Evolutionary conservation across 2,888 invertebrate genomes (phyloP).

Genomic region (Prenolepis imparis): DNA sequence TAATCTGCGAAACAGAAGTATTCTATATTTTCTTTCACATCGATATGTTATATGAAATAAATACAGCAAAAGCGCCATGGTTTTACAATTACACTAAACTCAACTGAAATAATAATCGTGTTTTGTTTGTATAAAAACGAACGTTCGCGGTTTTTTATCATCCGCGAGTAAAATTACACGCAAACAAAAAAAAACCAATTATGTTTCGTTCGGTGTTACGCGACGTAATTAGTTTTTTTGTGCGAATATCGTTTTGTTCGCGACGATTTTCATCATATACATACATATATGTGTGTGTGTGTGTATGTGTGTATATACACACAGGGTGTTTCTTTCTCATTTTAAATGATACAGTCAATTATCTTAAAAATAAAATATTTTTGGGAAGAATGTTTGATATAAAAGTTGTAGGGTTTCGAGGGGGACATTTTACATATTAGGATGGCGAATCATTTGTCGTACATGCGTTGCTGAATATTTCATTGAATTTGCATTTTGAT

Average conservation of each 20-base stretch:
- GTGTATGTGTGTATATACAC: no score
- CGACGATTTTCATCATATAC: constrained; percentile 25
- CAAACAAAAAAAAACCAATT: constrained; percentile 20
- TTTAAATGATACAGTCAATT: no score
- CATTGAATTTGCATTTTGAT: constrained; percentile 65
- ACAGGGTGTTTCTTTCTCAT: no score
- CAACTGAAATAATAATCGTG: constrained; percentile 8
- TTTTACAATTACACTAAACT: neutral
- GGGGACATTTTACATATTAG: no score
- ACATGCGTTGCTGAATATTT: constrained; percentile 54
- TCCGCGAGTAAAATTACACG: neutral
- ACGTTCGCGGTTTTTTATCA: neutral
- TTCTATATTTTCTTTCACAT: neutral
- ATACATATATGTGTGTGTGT: no score
- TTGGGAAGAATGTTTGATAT: no score
- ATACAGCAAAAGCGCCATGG: neutral
- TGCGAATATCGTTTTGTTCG: neutral
- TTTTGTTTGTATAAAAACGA: neutral
- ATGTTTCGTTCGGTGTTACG: constrained; percentile 23
- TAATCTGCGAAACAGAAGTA: neutral
- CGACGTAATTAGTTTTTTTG: constrained; percentile 27
- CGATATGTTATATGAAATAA: neutral
- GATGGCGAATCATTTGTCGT: constrained; percentile 19
- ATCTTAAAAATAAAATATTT: no score
- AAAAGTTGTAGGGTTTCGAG: no score